Percentiles rank a stretch among this genome's conserved stretches.
Conservation (phyloP, 2,888 invertebrate species). For the Mesochorus sp. region DNA sequence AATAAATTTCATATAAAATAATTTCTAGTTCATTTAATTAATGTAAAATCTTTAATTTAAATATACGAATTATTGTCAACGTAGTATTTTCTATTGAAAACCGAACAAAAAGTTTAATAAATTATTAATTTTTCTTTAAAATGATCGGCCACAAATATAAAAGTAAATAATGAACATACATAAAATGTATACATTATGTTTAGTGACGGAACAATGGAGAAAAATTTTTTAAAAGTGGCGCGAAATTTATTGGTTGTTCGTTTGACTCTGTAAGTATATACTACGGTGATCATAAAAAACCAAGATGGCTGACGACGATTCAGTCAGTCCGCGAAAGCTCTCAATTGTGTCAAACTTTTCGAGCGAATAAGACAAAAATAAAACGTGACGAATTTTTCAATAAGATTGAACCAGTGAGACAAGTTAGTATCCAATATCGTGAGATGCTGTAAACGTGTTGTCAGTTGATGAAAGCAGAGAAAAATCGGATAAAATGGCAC, state of each 20-base stretch:
- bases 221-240: background rate
- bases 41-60: no score
- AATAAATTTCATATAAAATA: no score
- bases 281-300: conserved; percentile 27
- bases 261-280: conserved; percentile 29
- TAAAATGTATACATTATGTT: no score
- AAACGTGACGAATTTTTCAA: background rate
- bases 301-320: conserved; percentile 47
- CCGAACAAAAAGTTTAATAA: no score
- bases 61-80: no score
- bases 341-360: conserved; percentile 25
- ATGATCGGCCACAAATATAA: no score
- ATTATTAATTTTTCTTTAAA: no score
- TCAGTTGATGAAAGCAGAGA: conserved; percentile 65
- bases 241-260: background rate
- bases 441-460: conserved; percentile 60
- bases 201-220: no score
- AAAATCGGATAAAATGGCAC: conserved; percentile 75
- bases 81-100: no score
- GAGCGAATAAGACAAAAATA: conserved; percentile 18
- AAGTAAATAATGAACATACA: no score
- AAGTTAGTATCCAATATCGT: conserved; percentile 4
- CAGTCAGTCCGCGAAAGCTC: conserved; percentile 31
- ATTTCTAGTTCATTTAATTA: no score
- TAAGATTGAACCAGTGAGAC: background rate